phyloP scores from a whole-genome alignment of 1,140 invertebrate genomes.

The Pteromalus puparum region DNA sequence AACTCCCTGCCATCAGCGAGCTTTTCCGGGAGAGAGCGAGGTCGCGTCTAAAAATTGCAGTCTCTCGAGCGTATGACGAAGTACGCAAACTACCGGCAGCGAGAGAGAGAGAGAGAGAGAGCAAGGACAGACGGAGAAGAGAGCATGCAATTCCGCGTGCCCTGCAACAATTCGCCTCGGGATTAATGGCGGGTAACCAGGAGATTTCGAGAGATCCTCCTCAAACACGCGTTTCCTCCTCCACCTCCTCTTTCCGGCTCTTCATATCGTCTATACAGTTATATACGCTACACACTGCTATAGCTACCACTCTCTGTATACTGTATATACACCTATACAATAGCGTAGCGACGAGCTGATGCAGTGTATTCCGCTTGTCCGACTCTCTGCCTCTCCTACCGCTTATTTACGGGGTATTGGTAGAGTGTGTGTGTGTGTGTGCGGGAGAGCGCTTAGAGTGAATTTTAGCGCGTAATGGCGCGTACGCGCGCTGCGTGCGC shows the following conservation, averaged over 20 bases:
- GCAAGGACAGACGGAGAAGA: neutral
- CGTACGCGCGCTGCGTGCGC: neutral
- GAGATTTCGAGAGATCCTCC: conserved; percentile 40
- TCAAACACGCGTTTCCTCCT: conserved; percentile 31
- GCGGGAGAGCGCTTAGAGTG: neutral
- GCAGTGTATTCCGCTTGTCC: conserved; percentile 1
- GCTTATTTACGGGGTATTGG: neutral
- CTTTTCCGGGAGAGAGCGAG: neutral
- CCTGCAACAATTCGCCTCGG: conserved; percentile 31
- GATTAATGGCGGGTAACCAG: conserved; percentile 52
- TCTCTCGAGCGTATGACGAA: conserved; percentile 20
- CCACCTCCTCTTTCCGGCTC: neutral
- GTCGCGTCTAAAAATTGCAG: conserved; percentile 27
- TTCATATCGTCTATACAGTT: conserved; percentile 5
- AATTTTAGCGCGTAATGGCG: neutral
- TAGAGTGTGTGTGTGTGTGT: neutral
- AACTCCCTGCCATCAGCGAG: too few species aligned
- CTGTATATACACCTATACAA: neutral
- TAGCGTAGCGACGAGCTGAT: neutral
- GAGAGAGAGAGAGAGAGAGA: neutral
- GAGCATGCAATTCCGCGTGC: conserved; percentile 28
- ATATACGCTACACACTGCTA: neutral
- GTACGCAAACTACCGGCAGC: neutral
- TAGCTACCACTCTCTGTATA: neutral
- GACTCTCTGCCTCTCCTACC: neutral